These are phyloP conservation scores for Cettia cetti DNA, from an alignment of 2,113 vertebrate species.

Conservation along the genomic window DNA sequence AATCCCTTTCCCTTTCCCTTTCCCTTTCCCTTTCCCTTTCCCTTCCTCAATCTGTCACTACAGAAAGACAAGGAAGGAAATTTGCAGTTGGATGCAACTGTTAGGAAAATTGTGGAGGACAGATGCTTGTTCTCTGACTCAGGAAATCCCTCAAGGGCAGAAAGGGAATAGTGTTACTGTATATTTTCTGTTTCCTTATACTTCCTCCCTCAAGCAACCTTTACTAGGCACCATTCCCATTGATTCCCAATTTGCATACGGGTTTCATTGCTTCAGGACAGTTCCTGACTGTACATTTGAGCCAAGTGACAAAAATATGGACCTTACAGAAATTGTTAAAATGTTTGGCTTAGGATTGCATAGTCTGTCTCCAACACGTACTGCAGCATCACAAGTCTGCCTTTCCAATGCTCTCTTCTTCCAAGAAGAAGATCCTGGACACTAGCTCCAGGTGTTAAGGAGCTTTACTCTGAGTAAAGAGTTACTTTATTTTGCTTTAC, in stretches of 20 bases:
- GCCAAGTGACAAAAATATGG: not conserved
- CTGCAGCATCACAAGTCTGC: not conserved
- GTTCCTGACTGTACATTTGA: not conserved
- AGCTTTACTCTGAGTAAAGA: no score
- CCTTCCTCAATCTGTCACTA: not conserved
- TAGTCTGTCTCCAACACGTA: not conserved
- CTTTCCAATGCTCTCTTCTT: not conserved
- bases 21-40: no score
- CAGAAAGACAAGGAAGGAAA: not conserved
- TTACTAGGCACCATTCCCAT: not conserved
- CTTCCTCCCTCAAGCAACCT: not conserved
- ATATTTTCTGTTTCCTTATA: not conserved
- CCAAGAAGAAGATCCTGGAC: not conserved
- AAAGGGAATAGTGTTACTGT: not conserved
- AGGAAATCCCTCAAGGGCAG: not conserved
- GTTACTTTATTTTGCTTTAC: not conserved
- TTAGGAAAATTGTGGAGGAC: not conserved
- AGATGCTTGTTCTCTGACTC: not conserved
- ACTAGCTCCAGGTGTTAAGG: not conserved
- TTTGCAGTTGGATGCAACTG: not conserved
- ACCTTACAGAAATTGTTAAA: not conserved
- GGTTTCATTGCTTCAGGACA: not conserved
- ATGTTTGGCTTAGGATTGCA: not conserved
- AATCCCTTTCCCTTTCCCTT: no score
- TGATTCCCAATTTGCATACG: not conserved